These are phyloP conservation scores for Irena cyanogastra DNA, from an alignment of 2,113 vertebrate species.

Conservation along the genomic window DNA sequence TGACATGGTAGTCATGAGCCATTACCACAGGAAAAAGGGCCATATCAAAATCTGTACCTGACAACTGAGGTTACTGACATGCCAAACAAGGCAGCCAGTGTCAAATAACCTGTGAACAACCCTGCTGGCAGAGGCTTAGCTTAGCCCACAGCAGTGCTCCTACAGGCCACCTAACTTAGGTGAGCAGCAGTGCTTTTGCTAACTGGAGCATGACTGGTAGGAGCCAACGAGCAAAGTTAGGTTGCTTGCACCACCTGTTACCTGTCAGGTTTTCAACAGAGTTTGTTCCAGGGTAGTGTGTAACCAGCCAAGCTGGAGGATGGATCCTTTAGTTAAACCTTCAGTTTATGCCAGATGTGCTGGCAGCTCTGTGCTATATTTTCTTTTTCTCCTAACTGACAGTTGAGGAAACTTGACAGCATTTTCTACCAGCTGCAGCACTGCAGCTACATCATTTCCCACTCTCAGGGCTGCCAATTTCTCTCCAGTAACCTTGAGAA, in stretches of 20 bases:
- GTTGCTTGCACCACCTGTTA: conserved; percentile 25
- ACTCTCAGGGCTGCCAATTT: neutral
- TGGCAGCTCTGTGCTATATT: conserved; percentile 18
- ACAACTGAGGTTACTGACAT: neutral
- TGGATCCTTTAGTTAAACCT: conserved; percentile 9
- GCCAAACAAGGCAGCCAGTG: neutral
- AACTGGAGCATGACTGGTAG: neutral
- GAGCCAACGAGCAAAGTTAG: neutral
- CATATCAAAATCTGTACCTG: neutral
- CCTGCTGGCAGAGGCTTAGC: neutral
- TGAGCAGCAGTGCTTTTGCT: neutral
- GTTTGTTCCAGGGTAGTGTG: neutral
- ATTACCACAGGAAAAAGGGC: neutral
- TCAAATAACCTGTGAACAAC: neutral
- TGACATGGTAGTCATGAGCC: neutral
- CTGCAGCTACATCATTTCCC: neutral
- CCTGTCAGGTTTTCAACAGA: conserved; percentile 15
- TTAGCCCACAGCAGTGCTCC: neutral
- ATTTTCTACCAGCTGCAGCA: conserved; percentile 18
- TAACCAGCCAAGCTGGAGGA: neutral
- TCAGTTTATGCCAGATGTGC: conserved; percentile 37
- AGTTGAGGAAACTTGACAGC: conserved; percentile 20
- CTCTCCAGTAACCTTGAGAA: neutral
- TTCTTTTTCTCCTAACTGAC: conserved; percentile 20
- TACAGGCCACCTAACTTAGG: neutral